A percentile compares a stretch with the other conserved stretches of the same genome.
phyloP scores from a whole-genome alignment of 2,113 vertebrate genomes.

The Myotis davidii region DNA sequence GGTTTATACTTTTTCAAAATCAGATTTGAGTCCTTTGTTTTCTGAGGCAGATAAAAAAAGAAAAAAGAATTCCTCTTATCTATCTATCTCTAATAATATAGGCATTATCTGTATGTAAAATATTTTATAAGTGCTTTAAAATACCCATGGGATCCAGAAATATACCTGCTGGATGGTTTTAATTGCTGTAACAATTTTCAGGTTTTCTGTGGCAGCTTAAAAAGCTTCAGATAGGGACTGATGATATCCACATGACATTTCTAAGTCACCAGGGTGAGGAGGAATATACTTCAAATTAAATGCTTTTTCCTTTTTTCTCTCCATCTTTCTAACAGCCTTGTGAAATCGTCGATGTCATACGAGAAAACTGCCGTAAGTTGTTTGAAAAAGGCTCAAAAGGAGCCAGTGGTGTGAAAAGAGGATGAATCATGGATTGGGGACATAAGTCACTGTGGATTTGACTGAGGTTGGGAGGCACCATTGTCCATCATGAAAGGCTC shows the following conservation, averaged over 20 bases:
- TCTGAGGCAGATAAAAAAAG: background rate
- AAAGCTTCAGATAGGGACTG: background rate
- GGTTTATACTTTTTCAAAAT: background rate
- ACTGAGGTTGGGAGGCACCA: background rate
- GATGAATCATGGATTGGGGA: background rate
- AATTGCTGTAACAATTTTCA: background rate
- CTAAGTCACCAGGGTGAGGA: background rate
- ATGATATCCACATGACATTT: background rate
- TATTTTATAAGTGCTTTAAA: background rate
- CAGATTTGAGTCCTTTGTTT: background rate
- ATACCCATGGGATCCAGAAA: background rate
- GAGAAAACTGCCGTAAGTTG: conserved; percentile 91
- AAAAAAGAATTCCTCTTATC: background rate
- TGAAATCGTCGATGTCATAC: conserved; percentile 88
- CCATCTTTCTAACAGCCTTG: conserved; percentile 86
- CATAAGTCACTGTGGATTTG: background rate
- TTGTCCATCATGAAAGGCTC: background rate
- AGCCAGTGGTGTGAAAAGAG: background rate
- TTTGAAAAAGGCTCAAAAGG: background rate
- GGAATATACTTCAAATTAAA: conserved; percentile 23
- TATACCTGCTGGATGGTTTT: background rate
- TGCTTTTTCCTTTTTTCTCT: background rate
- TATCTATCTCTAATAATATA: background rate
- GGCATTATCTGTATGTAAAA: background rate
- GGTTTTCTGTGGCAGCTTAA: background rate